Percentiles rank a stretch among this genome's conserved stretches.
Conservation (phyloP, 2,888 invertebrate genomes). For the Drosophila nr. perissopoda region DNA sequence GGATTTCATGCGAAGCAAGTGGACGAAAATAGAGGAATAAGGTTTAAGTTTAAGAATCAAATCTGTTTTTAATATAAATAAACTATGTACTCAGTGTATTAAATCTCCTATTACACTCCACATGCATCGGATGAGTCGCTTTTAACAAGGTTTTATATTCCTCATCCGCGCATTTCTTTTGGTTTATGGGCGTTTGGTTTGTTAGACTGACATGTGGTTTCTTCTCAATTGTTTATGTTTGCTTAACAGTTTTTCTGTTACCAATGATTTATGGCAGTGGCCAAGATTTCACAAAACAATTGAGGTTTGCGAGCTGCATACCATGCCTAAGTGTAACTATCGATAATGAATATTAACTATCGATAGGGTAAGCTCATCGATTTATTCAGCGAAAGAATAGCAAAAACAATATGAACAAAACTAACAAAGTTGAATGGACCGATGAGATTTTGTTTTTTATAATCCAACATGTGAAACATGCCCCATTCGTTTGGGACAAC, state of each 20-base stretch:
- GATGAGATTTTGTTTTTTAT: slow-evolving; percentile 51
- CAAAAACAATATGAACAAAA: slow-evolving; percentile 50
- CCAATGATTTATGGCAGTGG: no score
- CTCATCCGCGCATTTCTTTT: not conserved
- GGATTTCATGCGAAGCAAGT: slow-evolving; percentile 39
- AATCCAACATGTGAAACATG: slow-evolving; percentile 55
- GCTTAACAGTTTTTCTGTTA: not conserved
- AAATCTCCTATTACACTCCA: no score
- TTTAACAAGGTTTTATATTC: not conserved
- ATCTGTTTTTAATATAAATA: not conserved
- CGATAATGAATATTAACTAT: slow-evolving; percentile 1
- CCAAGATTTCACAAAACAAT: no score
- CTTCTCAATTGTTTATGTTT: not conserved
- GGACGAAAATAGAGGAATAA: slow-evolving; percentile 43
- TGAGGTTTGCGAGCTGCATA: slow-evolving; percentile 6
- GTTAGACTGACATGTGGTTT: not conserved
- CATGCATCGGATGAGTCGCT: not conserved
- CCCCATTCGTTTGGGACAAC: slow-evolving; percentile 57
- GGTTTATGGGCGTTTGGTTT: not conserved
- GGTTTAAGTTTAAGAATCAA: not conserved
- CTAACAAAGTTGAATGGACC: slow-evolving; percentile 49
- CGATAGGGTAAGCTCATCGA: slow-evolving; percentile 24
- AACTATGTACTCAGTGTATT: not conserved
- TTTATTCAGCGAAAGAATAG: slow-evolving; percentile 17
- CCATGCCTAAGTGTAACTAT: not conserved